Evolutionary conservation across 2,888 invertebrate species (phyloP), one percentile per base, ranked within the genome.

Genomic region (Tipula confusa): DNA sequence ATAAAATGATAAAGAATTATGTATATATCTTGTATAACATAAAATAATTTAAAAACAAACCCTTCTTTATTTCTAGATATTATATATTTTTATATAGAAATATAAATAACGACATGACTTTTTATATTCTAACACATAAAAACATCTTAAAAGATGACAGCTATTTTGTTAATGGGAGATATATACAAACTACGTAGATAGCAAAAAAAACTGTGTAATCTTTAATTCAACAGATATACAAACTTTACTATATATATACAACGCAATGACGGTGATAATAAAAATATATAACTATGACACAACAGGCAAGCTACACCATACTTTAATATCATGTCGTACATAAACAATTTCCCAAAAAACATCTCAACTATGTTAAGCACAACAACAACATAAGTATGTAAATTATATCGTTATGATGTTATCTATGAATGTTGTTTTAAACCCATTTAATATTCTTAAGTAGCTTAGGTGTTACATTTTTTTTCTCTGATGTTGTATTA

Each of bases 341-440:
- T 24, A 64, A 64, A 64, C 64, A 64, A 64, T 64, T 43, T 64
- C 11, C 24, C 24, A 64, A 64, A 64, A 64, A 64, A 43, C 1
- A 43, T 64, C 24, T 24, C 64, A 64, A 64, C 64, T 64, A 64
- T 64, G 64, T 64, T 64, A 13, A 64, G 24, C 64, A 64, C 24
- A 64, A 24, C 24, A 43, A 15, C 43, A 64, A 24, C 64, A 64
- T 64, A 64, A 64, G 64, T 64, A 64, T 64, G 64, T 64, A 64
- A 64, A 64, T 64, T 64, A 64, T 64, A 64, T 64, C 64, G 64
- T 24, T 64, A 64, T 64, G 24, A 64, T 64, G 18, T 64, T 64
- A 64, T 64, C 64, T 64, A 64, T 64, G 64, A 64, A 64, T 64
- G 64, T 64, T 64, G 24, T 64, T 64, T 64, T 64, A 64, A 43